Percentiles rank a stretch among this genome's conserved stretches.
Conservation (phyloP, 2,888 invertebrate species). For the Caenorhabditis doughertyi region DNA sequence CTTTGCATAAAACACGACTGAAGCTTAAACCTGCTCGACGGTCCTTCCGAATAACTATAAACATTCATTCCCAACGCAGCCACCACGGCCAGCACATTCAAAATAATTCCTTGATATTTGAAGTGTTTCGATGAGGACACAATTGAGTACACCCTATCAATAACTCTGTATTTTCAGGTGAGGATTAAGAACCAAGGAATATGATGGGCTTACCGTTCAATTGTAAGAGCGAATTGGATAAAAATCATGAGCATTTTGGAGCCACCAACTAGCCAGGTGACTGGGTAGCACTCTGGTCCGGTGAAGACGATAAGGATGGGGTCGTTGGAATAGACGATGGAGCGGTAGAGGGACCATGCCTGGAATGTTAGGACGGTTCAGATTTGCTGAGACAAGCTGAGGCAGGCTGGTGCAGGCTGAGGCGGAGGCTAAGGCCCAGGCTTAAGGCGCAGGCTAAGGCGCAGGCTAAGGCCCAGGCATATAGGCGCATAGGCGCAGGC, state of each 20-base stretch:
- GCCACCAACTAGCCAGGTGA: slow-evolving; percentile 38
- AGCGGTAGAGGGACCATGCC: slow-evolving; percentile 54
- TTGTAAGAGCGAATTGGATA: slow-evolving; percentile 25
- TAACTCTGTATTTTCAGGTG: slow-evolving; percentile 18
- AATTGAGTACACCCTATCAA: slow-evolving; percentile 25
- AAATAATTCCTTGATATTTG: slow-evolving; percentile 13
- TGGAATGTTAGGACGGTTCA: slow-evolving; percentile 11
- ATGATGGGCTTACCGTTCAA: slow-evolving; percentile 31
- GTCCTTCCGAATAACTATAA: slow-evolving; percentile 44
- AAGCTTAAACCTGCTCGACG: slow-evolving; percentile 1
- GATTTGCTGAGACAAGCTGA: no score
- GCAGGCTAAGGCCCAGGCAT: no score
- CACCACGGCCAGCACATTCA: slow-evolving; percentile 17
- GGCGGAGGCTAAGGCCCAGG: no score
- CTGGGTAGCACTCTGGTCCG: slow-evolving; percentile 33
- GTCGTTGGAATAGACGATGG: slow-evolving; percentile 26
- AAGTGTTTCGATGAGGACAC: background rate
- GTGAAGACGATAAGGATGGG: slow-evolving; percentile 13
- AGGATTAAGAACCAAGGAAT: background rate
- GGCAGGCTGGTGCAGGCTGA: no score
- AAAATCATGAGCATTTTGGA: slow-evolving; percentile 43
- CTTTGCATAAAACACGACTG: slow-evolving; percentile 36
- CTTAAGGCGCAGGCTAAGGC: no score
- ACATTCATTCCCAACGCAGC: background rate
- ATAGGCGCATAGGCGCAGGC: no score